Evolutionary conservation across 2,888 invertebrate species (phyloP), one percentile per base, ranked within the genome.

Genomic region (Noctua pronuba): DNA sequence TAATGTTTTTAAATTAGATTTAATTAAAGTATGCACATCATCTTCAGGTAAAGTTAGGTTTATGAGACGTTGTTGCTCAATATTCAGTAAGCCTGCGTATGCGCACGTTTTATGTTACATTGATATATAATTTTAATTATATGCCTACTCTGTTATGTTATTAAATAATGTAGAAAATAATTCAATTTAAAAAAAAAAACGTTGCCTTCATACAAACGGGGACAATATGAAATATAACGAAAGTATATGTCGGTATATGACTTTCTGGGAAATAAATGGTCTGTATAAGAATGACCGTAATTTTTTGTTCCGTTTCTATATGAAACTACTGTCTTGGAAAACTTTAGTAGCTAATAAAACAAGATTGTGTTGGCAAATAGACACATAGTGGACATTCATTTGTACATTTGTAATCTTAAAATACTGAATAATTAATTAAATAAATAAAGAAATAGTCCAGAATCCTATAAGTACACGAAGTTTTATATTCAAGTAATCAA

Each of bases 91-190:
- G 16, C 16, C 31, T 58, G 82, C 65, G 82, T n/a, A n/a, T 49
- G 55, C 75, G 82, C 75, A 82, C 4, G 10, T 41, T 46, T 24
- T 10, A 10, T 2, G 65, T 58, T 62, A 28, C 28, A 16, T 62
- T 7, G 28, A 64, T 24, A 52, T 10, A 44, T 24, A 46, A 7
- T 11, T 6, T 38, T n/a, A 31, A 18, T 60, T 52, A 11, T 35
- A 4, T 76, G 1, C 2, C 1, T n/a, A 67, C n/a, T 21, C 7
- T 64, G 21, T 1, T 60, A 79, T 28, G 11, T 44, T 52, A 49
- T 24, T 41, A 41, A 49, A 38, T 38, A n/a, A 49, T 18, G 41
- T 28, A 60, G 4, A n/a, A 16, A 74, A 58, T 21, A 8, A 21
- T 21, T 18, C 16, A 5, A n/a, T 7, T 38, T 49, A 49, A 8